Percentiles rank a stretch among this genome's conserved stretches.
Conservation (phyloP, 2,888 invertebrate species). For the Tipula unca region DNA sequence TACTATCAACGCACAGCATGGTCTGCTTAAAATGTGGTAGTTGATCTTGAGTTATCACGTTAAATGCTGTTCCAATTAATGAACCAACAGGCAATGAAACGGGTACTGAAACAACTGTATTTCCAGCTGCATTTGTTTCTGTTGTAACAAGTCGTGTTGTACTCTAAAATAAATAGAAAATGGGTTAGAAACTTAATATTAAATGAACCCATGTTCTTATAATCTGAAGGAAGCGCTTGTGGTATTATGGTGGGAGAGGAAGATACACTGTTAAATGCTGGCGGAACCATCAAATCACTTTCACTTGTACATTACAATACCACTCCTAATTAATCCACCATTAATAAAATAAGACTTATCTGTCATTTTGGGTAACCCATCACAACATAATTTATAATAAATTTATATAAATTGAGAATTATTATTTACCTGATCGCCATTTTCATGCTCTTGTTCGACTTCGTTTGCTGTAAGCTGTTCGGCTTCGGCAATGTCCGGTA, state of each 20-base stretch:
- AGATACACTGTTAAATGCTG: conserved; percentile 18
- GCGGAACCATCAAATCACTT: conserved; percentile 3
- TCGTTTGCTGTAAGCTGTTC: conserved; percentile 46
- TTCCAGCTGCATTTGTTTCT: conserved; percentile 27
- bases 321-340: not conserved
- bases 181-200: not conserved
- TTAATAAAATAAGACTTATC: not conserved
- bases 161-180: conserved; percentile 26
- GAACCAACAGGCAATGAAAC: conserved; percentile 64
- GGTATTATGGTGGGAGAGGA: not conserved
- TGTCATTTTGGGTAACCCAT: not conserved
- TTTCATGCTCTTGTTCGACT: conserved; percentile 26
- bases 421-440: conserved; percentile 27
- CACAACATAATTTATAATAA: not conserved
- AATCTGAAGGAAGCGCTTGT: not conserved
- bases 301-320: conserved; percentile 18
- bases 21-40: conserved; percentile 70
- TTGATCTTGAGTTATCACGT: conserved; percentile 78
- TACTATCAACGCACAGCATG: conserved; percentile 78
- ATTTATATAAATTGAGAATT: not conserved
- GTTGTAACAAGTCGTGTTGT: conserved; percentile 35
- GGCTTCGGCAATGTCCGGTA: conserved; percentile 64
- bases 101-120: conserved; percentile 35
- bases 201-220: not conserved
- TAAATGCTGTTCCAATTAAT: conserved; percentile 72